phyloP scores from a whole-genome alignment of 2,113 vertebrate genomes.

The Halcyon malimbica region DNA sequence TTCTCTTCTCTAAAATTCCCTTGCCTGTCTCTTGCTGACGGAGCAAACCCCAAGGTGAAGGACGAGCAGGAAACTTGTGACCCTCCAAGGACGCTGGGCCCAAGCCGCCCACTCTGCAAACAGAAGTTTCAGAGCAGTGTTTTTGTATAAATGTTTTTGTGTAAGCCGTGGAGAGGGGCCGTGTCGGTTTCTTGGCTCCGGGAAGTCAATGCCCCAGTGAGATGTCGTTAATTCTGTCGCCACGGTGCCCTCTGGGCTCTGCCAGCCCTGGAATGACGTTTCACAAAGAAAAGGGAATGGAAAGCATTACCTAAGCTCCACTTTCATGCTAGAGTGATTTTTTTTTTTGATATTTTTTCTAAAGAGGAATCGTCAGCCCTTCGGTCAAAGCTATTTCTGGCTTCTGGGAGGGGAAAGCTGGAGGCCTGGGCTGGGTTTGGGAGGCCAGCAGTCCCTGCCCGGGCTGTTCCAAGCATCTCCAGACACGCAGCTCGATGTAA shows the following conservation, averaged over 20 bases:
- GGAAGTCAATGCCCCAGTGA: neutral
- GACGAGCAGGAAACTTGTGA: neutral
- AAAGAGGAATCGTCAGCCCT: rapidly evolving
- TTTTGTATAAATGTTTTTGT: neutral
- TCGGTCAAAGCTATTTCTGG: constrained; percentile 22
- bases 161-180: neutral
- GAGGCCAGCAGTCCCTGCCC: neutral
- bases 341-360: neutral
- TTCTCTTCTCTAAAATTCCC: neutral
- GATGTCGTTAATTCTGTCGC: neutral
- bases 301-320: constrained; percentile 46
- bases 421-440: neutral
- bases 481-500: neutral
- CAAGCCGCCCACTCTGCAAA: neutral
- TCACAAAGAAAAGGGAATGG: neutral
- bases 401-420: neutral
- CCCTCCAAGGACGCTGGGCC: neutral
- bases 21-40: neutral
- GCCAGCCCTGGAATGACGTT: neutral
- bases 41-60: neutral
- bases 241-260: constrained; percentile 18
- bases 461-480: neutral
- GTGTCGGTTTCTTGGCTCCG: rapidly evolving
- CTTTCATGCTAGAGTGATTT: neutral
- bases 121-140: neutral